These are phyloP conservation scores for Parus major DNA, from an alignment of 2,113 vertebrate genomes.

Conservation along the genomic window DNA sequence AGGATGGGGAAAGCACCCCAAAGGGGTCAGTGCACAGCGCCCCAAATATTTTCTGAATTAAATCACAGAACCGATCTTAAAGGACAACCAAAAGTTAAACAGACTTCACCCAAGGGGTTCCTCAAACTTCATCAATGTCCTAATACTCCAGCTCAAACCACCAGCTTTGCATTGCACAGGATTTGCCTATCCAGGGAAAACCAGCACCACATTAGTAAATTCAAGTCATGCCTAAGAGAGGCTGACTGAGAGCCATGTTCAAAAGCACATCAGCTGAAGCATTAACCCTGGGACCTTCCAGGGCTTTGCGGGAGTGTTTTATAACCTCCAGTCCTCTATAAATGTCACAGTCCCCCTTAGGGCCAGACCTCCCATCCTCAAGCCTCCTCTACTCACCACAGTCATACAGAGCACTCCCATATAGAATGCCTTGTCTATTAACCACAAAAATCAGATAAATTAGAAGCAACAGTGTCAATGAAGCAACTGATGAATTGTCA, in stretches of 20 bases:
- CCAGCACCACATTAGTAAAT: neutral
- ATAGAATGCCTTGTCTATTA: neutral
- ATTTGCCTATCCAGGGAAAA: neutral
- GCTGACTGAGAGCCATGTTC: neutral
- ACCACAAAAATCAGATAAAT: neutral
- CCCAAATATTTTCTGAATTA: neutral
- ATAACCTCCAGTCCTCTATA: neutral
- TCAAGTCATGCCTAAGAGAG: neutral
- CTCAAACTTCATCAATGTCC: neutral
- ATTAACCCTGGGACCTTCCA: neutral
- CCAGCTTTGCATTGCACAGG: neutral
- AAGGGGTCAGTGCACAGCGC: neutral
- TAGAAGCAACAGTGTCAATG: neutral
- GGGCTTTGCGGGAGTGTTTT: neutral
- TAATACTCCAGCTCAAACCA: neutral
- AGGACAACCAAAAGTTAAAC: neutral
- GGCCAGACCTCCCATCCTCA: neutral
- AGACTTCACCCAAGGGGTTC: neutral
- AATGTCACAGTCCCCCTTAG: neutral
- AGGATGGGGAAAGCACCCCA: neutral
- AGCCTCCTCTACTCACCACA: neutral
- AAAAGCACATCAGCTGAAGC: neutral
- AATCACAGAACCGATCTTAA: neutral
- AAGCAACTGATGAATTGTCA: neutral
- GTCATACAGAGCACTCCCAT: neutral